Base-by-base conservation (phyloP, 2,113 vertebrate species). In the Danionella cerebrum region DNA sequence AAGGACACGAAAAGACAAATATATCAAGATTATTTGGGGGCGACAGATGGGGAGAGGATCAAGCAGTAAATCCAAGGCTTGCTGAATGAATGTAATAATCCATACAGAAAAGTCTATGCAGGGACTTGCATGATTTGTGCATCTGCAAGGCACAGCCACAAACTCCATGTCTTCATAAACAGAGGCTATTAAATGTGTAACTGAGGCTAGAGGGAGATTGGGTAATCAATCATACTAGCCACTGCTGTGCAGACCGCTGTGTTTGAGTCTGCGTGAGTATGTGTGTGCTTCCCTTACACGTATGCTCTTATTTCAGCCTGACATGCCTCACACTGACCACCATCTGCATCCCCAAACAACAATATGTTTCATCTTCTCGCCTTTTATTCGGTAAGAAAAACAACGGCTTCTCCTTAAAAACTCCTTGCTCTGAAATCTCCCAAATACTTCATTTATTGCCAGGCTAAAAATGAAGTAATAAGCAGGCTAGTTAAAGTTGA, bases 101-200 rank as follows among this genome's bases (percentile, higher is more conserved):
- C 44, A 22, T 59, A 59, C 4, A 31, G 14, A 24, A 33, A 54
- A 72, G 47, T 47, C 53, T 72, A 48, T 27, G 67, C 10, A 50
- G 39, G 74, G 59, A 27, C 54, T 50, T 57, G 51, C 44, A 55
- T 76, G 66, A 76, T 80, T 79, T 80, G 72, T 80, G 70, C 60
- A 39, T 73, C 63, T 73, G 38, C 65, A 69, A 68, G 44, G 51
- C 36, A 27, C 35, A 67, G 52, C 21, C 33, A 59, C 35, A 54
- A 71, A 72, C 64, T 55, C 57, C 67, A 65, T 65, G 58, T 72
- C 66, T 65, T 72, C 48, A 55, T 75, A 78, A 76, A 76, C 58
- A 67, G 60, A 65, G 19, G n/a, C 70, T 67, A 72, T 78, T 76
- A 78, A 80, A 75, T 71, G 73, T 65, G 39, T 48, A 71, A 39